Conservation (phyloP, 2,113 vertebrate species). For the Nestor notabilis region DNA sequence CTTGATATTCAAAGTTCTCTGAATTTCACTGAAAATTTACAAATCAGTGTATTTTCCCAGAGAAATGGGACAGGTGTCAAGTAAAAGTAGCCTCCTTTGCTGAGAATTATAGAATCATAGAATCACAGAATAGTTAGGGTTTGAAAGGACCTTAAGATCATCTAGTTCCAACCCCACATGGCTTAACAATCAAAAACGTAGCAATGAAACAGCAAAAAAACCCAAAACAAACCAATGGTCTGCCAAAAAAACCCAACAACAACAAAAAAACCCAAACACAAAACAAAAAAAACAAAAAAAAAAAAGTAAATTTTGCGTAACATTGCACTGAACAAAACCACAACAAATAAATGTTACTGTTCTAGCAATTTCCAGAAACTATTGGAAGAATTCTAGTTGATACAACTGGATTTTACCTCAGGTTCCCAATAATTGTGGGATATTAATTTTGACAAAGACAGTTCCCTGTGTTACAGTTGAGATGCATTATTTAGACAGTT, state of each 20-base stretch:
- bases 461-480: background rate
- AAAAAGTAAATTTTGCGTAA: background rate
- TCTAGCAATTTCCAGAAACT: background rate
- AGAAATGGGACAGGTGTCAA: background rate
- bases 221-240: background rate
- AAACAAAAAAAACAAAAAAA: background rate
- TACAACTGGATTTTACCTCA: background rate
- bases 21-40: background rate
- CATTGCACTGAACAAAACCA: background rate
- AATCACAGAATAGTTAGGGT: too few relatives aligned
- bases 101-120: too few relatives aligned
- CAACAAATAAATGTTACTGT: background rate
- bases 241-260: rapidly evolving
- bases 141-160: too few relatives aligned
- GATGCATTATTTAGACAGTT: background rate
- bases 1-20: background rate
- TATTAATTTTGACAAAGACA: background rate
- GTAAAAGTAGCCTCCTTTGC: background rate
- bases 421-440: background rate
- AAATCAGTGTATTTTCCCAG: background rate
- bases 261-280: background rate
- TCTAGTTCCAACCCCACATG: too few relatives aligned
- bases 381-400: background rate
- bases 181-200: background rate
- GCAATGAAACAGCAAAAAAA: background rate